These are phyloP conservation scores for Phalacrocorax carbo DNA, from an alignment of 2,113 vertebrate genomes.

Conservation along the genomic window DNA sequence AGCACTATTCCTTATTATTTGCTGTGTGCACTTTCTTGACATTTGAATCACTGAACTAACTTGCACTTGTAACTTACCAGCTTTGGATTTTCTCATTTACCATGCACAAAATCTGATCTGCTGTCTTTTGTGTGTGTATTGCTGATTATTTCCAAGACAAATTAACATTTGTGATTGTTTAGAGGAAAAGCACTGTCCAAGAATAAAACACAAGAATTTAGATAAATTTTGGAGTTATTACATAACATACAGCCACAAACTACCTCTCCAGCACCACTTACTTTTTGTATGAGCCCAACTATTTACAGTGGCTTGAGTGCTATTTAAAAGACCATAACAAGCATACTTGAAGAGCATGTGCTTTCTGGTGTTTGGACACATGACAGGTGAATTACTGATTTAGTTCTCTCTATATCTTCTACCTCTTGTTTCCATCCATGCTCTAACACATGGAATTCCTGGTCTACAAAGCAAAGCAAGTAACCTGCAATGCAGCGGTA, in stretches of 20 bases:
- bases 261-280: background rate
- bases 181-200: background rate
- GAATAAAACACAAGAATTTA: background rate
- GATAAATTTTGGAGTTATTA: background rate
- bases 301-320: constrained; percentile 39
- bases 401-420: background rate
- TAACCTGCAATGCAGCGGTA: background rate
- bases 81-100: background rate
- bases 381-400: background rate
- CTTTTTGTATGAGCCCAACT: constrained; percentile 53
- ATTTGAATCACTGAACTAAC: background rate
- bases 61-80: background rate
- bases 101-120: background rate
- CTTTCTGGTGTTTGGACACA: background rate
- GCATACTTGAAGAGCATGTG: background rate
- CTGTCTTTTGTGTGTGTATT: background rate
- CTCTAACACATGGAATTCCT: background rate
- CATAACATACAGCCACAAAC: background rate
- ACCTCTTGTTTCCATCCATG: background rate
- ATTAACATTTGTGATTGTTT: background rate
- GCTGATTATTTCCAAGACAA: background rate
- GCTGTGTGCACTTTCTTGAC: background rate
- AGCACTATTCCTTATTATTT: background rate
- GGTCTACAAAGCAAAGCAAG: background rate
- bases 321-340: constrained; percentile 62